These are phyloP conservation scores for Drosophila bocki DNA, from an alignment of 1,140 invertebrate genomes.

Conservation along the genomic window DNA sequence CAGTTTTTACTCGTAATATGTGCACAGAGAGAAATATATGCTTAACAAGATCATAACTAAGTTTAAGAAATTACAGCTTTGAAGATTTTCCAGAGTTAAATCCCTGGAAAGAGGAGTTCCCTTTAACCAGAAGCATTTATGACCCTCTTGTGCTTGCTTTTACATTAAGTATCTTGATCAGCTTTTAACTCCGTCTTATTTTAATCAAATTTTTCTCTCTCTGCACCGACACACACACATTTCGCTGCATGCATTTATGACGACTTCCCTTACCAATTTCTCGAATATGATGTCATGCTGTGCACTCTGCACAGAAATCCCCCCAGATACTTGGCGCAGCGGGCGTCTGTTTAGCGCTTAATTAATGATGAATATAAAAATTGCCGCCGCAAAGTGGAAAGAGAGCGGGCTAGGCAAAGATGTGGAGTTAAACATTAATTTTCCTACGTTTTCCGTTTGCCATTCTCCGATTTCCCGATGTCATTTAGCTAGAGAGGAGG, in stretches of 20 bases:
- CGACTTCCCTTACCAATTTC: conserved; percentile 62
- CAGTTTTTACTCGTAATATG: conserved; percentile 68
- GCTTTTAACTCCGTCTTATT: background rate
- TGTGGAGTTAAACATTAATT: conserved; percentile 19
- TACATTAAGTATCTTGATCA: too few relatives aligned
- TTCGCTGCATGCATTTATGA: conserved; percentile 26
- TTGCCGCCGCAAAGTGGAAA: conserved; percentile 53
- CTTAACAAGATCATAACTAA: too few relatives aligned
- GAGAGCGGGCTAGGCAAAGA: background rate
- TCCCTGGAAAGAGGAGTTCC: background rate
- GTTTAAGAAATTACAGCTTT: too few relatives aligned
- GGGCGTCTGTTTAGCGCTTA: conserved; percentile 80
- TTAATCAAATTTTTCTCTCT: conserved; percentile 6
- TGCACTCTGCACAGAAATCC: conserved; percentile 36
- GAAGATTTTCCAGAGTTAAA: too few relatives aligned
- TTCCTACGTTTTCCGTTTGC: conserved; percentile 19
- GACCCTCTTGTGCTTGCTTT: too few relatives aligned
- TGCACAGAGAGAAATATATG: conserved; percentile 4
- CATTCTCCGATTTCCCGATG: conserved; percentile 59
- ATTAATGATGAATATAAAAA: conserved; percentile 84
- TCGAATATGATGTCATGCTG: conserved; percentile 77
- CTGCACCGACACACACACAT: conserved; percentile 28
- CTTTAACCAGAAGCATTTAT: background rate
- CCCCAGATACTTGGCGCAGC: conserved; percentile 61
- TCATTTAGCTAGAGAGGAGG: conserved; percentile 20